Conservation (phyloP, 2,888 invertebrate genomes). For the Sinopyrophorus schimmeli region DNA sequence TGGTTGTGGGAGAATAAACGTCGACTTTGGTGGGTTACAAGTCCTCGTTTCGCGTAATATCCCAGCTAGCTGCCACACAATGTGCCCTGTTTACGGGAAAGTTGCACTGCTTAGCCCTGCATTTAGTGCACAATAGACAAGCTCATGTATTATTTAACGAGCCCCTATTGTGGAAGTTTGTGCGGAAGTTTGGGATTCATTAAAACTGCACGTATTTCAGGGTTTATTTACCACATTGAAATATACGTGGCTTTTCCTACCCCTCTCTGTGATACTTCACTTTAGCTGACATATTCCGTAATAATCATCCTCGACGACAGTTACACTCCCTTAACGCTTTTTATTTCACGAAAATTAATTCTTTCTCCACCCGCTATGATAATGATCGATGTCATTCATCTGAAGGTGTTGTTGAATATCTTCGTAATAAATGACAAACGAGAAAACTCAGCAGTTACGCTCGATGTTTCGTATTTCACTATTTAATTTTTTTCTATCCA, state of each 20-base stretch:
- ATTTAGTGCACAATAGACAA: constrained; percentile 44
- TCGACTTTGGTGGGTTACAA: constrained; percentile 23
- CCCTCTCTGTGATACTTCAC: constrained; percentile 2
- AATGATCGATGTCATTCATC: constrained; percentile 12
- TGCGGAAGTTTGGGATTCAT: constrained; percentile 36
- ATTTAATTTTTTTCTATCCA: too few relatives aligned
- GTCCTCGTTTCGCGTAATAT: constrained; percentile 33
- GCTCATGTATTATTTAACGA: constrained; percentile 47
- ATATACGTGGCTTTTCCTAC: constrained; percentile 6
- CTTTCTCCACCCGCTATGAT: neutral
- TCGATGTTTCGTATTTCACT: constrained; percentile 11
- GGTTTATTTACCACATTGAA: constrained; percentile 21
- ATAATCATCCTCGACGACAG: too few relatives aligned
- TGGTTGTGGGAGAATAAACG: too few relatives aligned
- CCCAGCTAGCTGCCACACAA: constrained; percentile 24
- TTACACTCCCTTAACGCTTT: constrained; percentile 5
- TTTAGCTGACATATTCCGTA: too few relatives aligned
- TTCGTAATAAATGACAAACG: constrained; percentile 8
- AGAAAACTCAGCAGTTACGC: constrained; percentile 6
- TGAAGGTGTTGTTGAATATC: constrained; percentile 12
- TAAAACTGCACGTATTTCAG: constrained; percentile 30
- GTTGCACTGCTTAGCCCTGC: constrained; percentile 38
- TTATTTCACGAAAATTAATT: constrained; percentile 10
- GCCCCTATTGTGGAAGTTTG: constrained; percentile 39
- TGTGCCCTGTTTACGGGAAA: constrained; percentile 32